Evolutionary conservation across 53 echinoderm and acorn worm genomes (phyloP).

Genomic region (Holothuria leucospilota): DNA sequence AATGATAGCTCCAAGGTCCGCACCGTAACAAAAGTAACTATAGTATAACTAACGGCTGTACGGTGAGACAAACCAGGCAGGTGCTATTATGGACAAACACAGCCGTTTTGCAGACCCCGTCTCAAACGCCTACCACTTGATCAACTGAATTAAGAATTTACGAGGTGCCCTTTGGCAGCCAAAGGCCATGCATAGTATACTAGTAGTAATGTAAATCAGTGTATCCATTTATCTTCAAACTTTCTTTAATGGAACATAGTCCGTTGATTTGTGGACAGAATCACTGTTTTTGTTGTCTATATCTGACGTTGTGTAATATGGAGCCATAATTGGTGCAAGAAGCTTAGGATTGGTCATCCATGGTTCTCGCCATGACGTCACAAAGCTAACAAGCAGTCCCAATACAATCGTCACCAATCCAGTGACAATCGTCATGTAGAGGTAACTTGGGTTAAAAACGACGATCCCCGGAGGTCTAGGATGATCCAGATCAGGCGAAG

Average conservation of each 20-base stretch:
- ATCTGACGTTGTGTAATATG: not conserved
- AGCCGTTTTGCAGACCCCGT: too few relatives aligned
- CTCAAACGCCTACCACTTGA: too few relatives aligned
- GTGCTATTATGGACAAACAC: too few relatives aligned
- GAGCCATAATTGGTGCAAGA: slow-evolving; percentile 18
- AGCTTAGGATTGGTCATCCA: not conserved
- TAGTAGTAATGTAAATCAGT: too few relatives aligned
- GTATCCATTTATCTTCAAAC: not conserved
- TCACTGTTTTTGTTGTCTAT: not conserved
- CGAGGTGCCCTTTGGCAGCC: too few relatives aligned
- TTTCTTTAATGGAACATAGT: not conserved
- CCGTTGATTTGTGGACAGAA: not conserved
- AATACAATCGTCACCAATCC: not conserved
- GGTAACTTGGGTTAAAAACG: not conserved
- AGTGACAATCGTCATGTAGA: not conserved
- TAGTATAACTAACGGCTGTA: too few relatives aligned
- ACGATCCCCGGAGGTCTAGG: not conserved
- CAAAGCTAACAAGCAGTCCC: not conserved
- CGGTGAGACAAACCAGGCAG: too few relatives aligned
- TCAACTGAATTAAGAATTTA: too few relatives aligned
- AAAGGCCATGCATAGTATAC: too few relatives aligned
- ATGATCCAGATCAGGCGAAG: not conserved
- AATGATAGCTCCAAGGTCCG: too few relatives aligned
- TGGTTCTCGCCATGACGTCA: slow-evolving; percentile 15
- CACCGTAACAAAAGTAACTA: too few relatives aligned